phyloP scores from a whole-genome alignment of 2,113 vertebrate species.

The Chlorodrepanis virens region DNA sequence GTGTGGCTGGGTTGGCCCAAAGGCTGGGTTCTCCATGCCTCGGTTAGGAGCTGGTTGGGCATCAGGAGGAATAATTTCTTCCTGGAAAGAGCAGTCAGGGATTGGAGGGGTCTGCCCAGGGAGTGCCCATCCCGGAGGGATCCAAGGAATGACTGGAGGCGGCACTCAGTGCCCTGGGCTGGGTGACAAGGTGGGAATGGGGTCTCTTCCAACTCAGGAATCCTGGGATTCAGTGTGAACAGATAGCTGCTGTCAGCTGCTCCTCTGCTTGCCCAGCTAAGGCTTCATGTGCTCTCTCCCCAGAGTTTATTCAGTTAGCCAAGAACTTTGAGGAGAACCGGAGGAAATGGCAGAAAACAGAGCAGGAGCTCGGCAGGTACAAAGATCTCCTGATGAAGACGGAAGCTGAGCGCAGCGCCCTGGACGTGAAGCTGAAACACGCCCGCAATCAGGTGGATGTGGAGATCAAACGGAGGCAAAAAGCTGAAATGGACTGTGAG shows the following conservation, averaged over 20 bases:
- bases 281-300: not conserved
- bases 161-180: not conserved
- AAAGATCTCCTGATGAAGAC: conserved; percentile 88
- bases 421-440: conserved; percentile 97
- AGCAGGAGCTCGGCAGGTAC: conserved; percentile 82
- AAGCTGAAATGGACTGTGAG: conserved; percentile 88
- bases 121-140: not conserved
- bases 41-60: not conserved
- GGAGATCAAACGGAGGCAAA: conserved; percentile 92
- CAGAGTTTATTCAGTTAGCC: conserved; percentile 92
- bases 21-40: not conserved
- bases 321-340: conserved; percentile 90
- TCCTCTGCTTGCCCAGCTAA: not conserved
- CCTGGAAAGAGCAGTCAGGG: not conserved
- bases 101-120: not conserved
- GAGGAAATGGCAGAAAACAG: conserved; percentile 79
- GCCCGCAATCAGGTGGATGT: conserved; percentile 97
- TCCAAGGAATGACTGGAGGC: accelerated
- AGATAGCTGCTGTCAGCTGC: not conserved
- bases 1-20: not conserved
- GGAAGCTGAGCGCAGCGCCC: conserved; percentile 84
- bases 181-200: not conserved
- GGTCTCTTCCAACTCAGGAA: not conserved
- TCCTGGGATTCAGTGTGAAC: not conserved
- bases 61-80: not conserved